Percentiles rank a stretch among this genome's conserved stretches.
phyloP scores from a whole-genome alignment of 2,113 vertebrate species.

The Leptodactylus fuscus region DNA sequence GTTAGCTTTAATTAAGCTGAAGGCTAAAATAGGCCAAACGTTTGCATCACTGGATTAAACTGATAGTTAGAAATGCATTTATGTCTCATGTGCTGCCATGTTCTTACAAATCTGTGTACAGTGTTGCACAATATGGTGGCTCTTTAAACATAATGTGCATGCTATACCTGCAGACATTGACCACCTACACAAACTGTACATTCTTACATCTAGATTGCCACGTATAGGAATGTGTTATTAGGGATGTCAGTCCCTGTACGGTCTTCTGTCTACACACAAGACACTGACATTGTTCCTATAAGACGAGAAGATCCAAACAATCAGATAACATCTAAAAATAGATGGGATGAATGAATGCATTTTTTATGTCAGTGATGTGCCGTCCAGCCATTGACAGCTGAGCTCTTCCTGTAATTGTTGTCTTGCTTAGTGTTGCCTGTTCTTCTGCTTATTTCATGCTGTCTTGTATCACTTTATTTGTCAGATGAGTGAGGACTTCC shows the following conservation, averaged over 20 bases:
- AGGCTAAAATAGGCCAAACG: no score
- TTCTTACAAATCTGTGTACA: no score
- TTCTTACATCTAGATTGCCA: no score
- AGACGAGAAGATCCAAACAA: not conserved
- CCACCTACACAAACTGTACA: not conserved
- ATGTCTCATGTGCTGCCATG: no score
- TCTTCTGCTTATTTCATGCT: slow-evolving; percentile 54
- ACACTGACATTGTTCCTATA: not conserved
- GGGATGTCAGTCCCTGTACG: no score
- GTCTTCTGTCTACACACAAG: not conserved
- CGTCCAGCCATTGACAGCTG: not conserved
- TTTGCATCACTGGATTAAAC: no score
- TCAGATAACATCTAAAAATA: not conserved
- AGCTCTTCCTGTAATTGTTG: slow-evolving; percentile 29
- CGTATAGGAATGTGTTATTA: no score
- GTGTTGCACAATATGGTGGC: no score
- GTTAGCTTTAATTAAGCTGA: no score
- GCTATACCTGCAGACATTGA: not conserved
- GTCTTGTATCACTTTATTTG: slow-evolving; percentile 70
- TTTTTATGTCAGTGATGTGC: not conserved
- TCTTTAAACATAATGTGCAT: no score
- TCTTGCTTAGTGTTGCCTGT: not conserved
- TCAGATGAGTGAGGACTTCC: slow-evolving; percentile 92
- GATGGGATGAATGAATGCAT: not conserved
- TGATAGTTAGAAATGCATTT: no score